A percentile compares a stretch with the other conserved stretches of the same genome.
Conservation (phyloP, 2,113 vertebrate genomes). For the Pelodiscus sinensis region DNA sequence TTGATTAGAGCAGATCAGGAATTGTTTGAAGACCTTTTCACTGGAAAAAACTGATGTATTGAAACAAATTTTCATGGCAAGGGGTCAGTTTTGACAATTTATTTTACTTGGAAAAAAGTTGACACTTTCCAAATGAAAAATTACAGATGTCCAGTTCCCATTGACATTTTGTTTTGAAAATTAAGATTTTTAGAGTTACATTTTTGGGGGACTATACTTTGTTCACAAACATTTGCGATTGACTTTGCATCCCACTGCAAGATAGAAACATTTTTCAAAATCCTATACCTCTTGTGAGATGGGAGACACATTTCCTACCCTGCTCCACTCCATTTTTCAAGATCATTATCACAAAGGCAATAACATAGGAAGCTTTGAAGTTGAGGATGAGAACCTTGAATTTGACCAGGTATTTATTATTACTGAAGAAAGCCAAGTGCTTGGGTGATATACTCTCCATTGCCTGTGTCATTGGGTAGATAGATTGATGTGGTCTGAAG, state of each 20-base stretch:
- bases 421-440: neutral
- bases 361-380: neutral
- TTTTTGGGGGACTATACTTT: neutral
- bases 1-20: neutral
- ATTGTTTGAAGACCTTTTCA: neutral
- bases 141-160: neutral
- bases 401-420: neutral
- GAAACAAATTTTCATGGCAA: neutral
- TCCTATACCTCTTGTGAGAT: neutral
- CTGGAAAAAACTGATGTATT: neutral
- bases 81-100: neutral
- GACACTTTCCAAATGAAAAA: neutral
- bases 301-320: conserved; percentile 30
- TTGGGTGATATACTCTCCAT: neutral
- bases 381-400: conserved; percentile 25
- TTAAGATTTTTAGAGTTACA: neutral
- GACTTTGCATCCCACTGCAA: conserved; percentile 39
- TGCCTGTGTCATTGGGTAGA: neutral
- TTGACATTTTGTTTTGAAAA: neutral
- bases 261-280: neutral
- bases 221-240: neutral
- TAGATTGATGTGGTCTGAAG: neutral
- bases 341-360: conserved; percentile 25
- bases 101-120: neutral
- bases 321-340: conserved; percentile 37